These are phyloP conservation scores for Podarcis cretensis DNA, from an alignment of 2,113 vertebrate species.

Conservation along the genomic window DNA sequence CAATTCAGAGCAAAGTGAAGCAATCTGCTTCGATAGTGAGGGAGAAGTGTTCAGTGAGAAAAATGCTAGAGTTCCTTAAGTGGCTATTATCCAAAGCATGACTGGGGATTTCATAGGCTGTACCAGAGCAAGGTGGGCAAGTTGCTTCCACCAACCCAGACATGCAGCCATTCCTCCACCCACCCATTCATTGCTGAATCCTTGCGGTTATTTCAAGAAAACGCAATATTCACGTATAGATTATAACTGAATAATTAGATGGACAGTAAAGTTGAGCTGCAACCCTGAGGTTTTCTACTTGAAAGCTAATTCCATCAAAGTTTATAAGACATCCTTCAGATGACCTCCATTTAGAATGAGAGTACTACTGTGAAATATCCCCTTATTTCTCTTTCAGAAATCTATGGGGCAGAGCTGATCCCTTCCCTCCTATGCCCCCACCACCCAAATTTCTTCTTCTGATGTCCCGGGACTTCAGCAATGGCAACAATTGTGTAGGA, in stretches of 20 bases:
- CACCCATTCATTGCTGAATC: no score
- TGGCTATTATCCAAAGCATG: background rate
- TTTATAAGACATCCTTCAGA: background rate
- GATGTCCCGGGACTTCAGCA: background rate
- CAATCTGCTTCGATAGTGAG: background rate
- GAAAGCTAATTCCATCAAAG: background rate
- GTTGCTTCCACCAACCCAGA: background rate
- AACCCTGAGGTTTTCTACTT: background rate
- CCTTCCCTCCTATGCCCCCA: background rate
- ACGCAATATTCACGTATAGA: background rate
- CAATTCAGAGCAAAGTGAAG: background rate
- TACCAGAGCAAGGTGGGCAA: background rate
- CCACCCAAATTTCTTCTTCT: background rate
- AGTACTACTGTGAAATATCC: background rate
- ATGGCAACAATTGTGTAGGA: background rate
- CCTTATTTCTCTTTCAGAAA: background rate
- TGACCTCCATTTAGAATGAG: no score
- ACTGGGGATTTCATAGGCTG: background rate
- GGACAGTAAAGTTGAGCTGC: background rate
- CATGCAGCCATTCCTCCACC: background rate
- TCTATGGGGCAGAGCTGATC: no score
- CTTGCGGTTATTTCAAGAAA: background rate
- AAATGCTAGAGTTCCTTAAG: background rate
- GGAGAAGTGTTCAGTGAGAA: background rate
- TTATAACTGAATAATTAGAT: background rate